These are phyloP conservation scores for Ceuthmochares aereus DNA, from an alignment of 2,113 vertebrate species.

Conservation along the genomic window DNA sequence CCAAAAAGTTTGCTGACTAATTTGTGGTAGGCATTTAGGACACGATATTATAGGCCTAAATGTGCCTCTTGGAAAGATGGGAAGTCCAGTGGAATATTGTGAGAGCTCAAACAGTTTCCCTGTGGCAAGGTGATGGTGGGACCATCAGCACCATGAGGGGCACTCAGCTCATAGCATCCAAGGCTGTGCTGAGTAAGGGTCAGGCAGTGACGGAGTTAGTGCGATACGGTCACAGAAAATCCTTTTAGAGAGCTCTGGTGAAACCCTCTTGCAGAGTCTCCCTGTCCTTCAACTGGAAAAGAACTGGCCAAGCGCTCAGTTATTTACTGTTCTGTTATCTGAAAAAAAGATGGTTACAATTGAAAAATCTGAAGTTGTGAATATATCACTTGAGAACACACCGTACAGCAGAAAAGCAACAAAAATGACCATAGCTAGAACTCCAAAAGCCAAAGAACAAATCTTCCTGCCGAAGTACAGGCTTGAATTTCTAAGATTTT, in stretches of 20 bases:
- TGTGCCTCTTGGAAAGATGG: not conserved
- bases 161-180: not conserved
- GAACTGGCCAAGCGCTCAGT: not conserved
- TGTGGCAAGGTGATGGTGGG: not conserved
- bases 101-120: not conserved
- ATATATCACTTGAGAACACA: constrained; percentile 2
- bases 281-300: not conserved
- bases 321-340: not conserved
- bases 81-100: not conserved
- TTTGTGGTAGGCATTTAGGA: not conserved
- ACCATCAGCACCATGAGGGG: not conserved
- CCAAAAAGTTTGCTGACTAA: not conserved
- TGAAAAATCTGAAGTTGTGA: not conserved
- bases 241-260: not conserved
- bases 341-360: not conserved
- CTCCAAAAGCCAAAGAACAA: not conserved
- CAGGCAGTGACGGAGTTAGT: not conserved
- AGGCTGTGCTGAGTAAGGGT: not conserved
- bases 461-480: not conserved
- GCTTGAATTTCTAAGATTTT: not conserved
- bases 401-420: not conserved
- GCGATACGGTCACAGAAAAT: not conserved
- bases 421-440: not conserved
- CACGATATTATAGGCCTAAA: not conserved
- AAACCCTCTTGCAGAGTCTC: not conserved